phyloP scores from a whole-genome alignment of 2,113 vertebrate species.

The Apaloderma vittatum region DNA sequence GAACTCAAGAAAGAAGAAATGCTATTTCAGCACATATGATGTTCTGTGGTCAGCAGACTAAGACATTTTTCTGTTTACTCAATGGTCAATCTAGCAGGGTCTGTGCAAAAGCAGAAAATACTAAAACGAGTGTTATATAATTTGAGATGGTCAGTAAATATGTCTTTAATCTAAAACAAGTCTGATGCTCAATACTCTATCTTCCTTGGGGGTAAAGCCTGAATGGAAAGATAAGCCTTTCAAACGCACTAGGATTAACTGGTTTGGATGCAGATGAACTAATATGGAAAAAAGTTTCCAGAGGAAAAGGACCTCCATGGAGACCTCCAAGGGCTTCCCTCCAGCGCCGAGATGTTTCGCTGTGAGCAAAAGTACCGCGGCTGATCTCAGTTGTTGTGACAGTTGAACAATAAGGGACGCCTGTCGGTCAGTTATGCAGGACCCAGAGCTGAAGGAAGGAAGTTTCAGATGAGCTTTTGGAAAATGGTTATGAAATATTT shows the following conservation, averaged over 20 bases:
- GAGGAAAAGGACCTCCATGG: neutral
- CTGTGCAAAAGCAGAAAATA: constrained; percentile 15
- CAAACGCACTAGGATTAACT: neutral
- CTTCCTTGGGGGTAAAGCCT: constrained; percentile 11
- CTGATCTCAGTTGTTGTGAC: constrained; percentile 15
- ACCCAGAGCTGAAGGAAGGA: neutral
- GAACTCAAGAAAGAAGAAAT: constrained; percentile 18
- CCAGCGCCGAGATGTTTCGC: neutral
- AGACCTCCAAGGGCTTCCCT: constrained; percentile 8
- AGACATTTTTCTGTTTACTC: neutral
- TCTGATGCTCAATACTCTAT: neutral
- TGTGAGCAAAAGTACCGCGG: neutral
- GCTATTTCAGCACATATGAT: neutral
- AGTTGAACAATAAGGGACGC: neutral
- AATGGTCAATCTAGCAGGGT: neutral
- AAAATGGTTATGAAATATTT: constrained; percentile 24
- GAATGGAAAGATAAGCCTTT: constrained; percentile 23
- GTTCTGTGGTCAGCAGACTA: neutral
- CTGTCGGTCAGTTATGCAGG: neutral
- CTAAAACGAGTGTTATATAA: constrained; percentile 16
- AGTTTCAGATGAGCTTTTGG: constrained; percentile 22
- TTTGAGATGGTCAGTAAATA: constrained; percentile 40
- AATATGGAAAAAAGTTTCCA: constrained; percentile 27
- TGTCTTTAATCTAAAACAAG: neutral
- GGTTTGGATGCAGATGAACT: constrained; percentile 26